Conservation (phyloP, 2,113 vertebrate species). For the Phrynocephalus versicolor region DNA sequence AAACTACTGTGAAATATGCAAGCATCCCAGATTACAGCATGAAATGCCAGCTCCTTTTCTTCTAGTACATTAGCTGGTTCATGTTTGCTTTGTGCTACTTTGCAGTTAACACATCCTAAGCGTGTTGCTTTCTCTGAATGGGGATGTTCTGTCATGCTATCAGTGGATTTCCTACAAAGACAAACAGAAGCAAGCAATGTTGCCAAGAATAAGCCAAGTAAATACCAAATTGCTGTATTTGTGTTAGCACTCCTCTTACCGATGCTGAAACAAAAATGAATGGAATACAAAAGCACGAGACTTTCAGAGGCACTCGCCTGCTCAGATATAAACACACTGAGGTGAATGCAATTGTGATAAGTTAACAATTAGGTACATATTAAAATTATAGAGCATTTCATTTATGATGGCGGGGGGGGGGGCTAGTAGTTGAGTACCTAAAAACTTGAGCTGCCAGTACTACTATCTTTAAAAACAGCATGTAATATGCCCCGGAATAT, state of each 20-base stretch:
- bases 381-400: background rate
- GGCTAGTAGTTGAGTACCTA: background rate
- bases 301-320: background rate
- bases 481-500: no score
- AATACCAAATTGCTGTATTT: slow-evolving; percentile 4
- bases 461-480: no score
- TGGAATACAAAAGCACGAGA: background rate
- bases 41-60: background rate
- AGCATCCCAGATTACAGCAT: slow-evolving; percentile 10
- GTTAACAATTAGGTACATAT: background rate
- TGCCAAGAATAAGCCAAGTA: slow-evolving; percentile 14
- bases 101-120: background rate
- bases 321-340: background rate
- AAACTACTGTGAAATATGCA: background rate
- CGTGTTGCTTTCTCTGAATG: slow-evolving; percentile 7
- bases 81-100: slow-evolving; percentile 12
- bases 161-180: slow-evolving; percentile 25
- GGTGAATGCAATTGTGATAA: background rate
- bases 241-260: background rate
- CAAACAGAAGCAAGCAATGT: slow-evolving; percentile 8
- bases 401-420: no score
- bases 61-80: background rate
- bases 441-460: background rate
- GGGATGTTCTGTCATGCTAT: slow-evolving; percentile 26
- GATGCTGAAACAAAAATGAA: background rate